These are phyloP conservation scores for Stramonita haemastoma DNA, from an alignment of 2,888 invertebrate genomes.

Conservation along the genomic window DNA sequence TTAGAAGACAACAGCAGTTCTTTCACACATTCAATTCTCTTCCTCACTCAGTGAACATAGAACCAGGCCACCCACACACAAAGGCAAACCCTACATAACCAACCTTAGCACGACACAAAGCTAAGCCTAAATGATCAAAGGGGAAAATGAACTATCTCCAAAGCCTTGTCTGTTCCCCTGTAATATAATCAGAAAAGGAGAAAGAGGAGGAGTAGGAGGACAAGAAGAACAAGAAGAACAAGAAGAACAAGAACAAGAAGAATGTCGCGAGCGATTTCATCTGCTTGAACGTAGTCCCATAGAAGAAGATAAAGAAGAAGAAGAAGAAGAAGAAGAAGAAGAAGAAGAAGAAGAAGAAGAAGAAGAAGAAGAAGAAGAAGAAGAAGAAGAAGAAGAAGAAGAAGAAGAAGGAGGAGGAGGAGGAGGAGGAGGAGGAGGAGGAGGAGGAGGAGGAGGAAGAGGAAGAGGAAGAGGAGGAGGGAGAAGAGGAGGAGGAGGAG, in stretches of 20 bases:
- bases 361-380: background rate
- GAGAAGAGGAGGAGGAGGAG: background rate
- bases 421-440: background rate
- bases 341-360: background rate
- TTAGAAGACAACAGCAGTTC: too few relatives aligned
- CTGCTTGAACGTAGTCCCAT: too few relatives aligned
- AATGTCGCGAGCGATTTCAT: too few relatives aligned
- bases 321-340: slow-evolving; percentile 16
- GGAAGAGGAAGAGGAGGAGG: background rate
- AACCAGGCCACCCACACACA: too few relatives aligned
- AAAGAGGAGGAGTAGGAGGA: background rate
- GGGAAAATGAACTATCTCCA: too few relatives aligned
- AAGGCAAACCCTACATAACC: too few relatives aligned
- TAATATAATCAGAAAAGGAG: background rate
- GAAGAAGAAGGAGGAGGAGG: too few relatives aligned
- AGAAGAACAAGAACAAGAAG: background rate
- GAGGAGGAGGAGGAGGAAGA: background rate
- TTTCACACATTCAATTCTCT: too few relatives aligned
- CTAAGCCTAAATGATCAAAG: too few relatives aligned
- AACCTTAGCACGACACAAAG: too few relatives aligned
- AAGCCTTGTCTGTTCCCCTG: too few relatives aligned
- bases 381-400: background rate
- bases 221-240: background rate
- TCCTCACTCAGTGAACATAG: too few relatives aligned
- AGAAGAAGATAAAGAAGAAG: slow-evolving; percentile 21